These are phyloP conservation scores for Choreutis nemorana DNA, from an alignment of 2,888 invertebrate genomes.

Conservation along the genomic window DNA sequence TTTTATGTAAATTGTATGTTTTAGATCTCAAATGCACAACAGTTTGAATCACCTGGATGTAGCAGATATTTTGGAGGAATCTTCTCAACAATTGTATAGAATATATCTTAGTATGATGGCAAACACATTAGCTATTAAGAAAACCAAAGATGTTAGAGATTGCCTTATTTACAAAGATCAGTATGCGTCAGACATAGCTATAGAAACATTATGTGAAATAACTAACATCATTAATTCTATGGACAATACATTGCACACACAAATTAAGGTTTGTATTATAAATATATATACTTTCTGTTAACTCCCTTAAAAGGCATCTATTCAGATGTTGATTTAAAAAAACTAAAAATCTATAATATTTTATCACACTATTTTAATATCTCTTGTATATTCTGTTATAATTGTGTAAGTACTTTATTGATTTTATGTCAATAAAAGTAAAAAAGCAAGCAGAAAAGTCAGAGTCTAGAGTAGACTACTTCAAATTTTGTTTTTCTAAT, in stretches of 20 bases:
- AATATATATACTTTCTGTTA: background rate
- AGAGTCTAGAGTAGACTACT: too few relatives aligned
- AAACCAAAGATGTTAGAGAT: conserved; percentile 35
- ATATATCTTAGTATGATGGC: conserved; percentile 47
- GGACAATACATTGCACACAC: conserved; percentile 38
- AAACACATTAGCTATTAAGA: conserved; percentile 40
- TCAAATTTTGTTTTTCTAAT: too few relatives aligned
- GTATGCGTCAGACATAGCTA: conserved; percentile 47
- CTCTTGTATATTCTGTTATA: too few relatives aligned
- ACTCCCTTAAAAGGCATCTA: too few relatives aligned
- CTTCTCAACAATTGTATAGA: conserved; percentile 44
- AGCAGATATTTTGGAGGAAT: conserved; percentile 42
- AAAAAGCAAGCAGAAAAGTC: too few relatives aligned
- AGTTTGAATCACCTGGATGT: conserved; percentile 36
- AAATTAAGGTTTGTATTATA: conserved; percentile 34
- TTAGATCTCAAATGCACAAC: background rate
- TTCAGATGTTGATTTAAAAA: too few relatives aligned
- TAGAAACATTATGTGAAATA: conserved; percentile 41
- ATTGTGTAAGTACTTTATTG: too few relatives aligned
- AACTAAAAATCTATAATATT: too few relatives aligned
- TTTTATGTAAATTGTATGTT: background rate
- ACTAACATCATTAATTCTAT: conserved; percentile 42
- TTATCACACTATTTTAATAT: too few relatives aligned
- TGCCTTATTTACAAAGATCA: conserved; percentile 42
- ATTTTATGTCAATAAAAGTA: too few relatives aligned